A percentile compares a stretch with the other conserved stretches of the same genome.
These are phyloP conservation scores for Pterostichus madidus DNA, from an alignment of 2,888 invertebrate genomes.

Conservation along the genomic window DNA sequence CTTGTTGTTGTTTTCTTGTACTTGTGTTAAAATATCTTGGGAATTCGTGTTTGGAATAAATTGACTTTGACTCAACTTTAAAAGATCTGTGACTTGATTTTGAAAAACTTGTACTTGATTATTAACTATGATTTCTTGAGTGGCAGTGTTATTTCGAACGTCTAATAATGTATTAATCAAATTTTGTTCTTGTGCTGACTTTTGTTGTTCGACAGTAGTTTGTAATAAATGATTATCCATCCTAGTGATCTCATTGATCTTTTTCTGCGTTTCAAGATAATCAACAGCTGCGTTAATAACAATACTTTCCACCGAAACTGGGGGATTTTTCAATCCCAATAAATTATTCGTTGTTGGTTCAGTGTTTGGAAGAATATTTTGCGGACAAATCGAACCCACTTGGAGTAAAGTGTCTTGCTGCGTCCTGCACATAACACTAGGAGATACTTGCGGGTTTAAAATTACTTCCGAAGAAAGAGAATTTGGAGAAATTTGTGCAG, in stretches of 20 bases:
- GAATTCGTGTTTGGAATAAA: conserved; percentile 19
- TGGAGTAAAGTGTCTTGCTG: conserved; percentile 71
- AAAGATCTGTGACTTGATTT: conserved; percentile 70
- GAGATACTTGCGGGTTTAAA: conserved; percentile 81
- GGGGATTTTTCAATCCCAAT: conserved; percentile 69
- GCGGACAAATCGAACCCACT: conserved; percentile 55
- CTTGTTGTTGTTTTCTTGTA: conserved; percentile 24
- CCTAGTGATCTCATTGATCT: conserved; percentile 77
- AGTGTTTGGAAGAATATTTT: conserved; percentile 49
- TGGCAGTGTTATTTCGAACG: conserved; percentile 69
- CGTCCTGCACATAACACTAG: conserved; percentile 80
- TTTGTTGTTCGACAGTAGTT: conserved; percentile 53
- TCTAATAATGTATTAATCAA: conserved; percentile 73
- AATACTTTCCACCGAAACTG: conserved; percentile 68
- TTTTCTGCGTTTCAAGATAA: conserved; percentile 83
- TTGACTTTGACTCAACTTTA: conserved; percentile 56
- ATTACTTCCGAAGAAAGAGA: conserved; percentile 80
- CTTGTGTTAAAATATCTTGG: neutral
- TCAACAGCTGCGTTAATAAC: conserved; percentile 83
- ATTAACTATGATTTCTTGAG: conserved; percentile 70
- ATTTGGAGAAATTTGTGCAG: conserved; percentile 74
- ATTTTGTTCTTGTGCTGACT: conserved; percentile 55
- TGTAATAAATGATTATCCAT: conserved; percentile 58
- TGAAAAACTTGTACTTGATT: conserved; percentile 69
- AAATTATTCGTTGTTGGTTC: conserved; percentile 43